A percentile compares a stretch with the other conserved stretches of the same genome.
These are phyloP conservation scores for Conchocele bisecta DNA, from an alignment of 2,888 invertebrate species.

Conservation along the genomic window DNA sequence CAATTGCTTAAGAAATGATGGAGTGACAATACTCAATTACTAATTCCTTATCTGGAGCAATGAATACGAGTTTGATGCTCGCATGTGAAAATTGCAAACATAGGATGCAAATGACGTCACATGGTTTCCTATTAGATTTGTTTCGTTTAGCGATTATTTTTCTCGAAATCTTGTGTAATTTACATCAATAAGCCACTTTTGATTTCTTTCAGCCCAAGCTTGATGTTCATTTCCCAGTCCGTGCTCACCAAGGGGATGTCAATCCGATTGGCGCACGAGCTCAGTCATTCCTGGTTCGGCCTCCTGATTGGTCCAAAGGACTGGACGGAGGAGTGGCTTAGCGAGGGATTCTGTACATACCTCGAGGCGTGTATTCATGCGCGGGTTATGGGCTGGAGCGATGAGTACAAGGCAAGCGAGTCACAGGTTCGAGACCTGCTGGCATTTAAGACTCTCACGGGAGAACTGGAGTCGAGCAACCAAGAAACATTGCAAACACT, in stretches of 20 bases:
- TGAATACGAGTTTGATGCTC: too few relatives aligned
- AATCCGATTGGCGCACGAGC: conserved; percentile 81
- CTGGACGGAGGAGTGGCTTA: conserved; percentile 84
- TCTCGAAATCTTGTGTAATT: background rate
- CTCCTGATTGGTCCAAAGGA: conserved; percentile 82
- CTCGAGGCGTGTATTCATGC: conserved; percentile 82
- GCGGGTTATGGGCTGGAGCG: too few relatives aligned
- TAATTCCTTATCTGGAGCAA: too few relatives aligned
- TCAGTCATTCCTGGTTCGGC: conserved; percentile 84
- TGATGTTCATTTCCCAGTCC: conserved; percentile 82
- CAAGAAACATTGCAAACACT: background rate
- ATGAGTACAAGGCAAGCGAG: background rate
- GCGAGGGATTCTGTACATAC: conserved; percentile 84
- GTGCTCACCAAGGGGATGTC: conserved; percentile 75
- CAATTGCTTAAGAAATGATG: too few relatives aligned
- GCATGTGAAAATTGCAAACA: too few relatives aligned
- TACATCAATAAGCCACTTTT: background rate
- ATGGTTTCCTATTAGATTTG: too few relatives aligned
- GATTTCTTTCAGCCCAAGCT: conserved; percentile 78
- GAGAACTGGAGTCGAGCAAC: background rate
- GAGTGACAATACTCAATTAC: too few relatives aligned
- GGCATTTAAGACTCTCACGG: too few relatives aligned
- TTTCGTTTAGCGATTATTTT: too few relatives aligned
- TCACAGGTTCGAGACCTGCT: too few relatives aligned
- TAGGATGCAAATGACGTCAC: too few relatives aligned